Evolutionary conservation across 2,888 invertebrate species (phyloP).

Genomic region (Xestobium rufovillosum): DNA sequence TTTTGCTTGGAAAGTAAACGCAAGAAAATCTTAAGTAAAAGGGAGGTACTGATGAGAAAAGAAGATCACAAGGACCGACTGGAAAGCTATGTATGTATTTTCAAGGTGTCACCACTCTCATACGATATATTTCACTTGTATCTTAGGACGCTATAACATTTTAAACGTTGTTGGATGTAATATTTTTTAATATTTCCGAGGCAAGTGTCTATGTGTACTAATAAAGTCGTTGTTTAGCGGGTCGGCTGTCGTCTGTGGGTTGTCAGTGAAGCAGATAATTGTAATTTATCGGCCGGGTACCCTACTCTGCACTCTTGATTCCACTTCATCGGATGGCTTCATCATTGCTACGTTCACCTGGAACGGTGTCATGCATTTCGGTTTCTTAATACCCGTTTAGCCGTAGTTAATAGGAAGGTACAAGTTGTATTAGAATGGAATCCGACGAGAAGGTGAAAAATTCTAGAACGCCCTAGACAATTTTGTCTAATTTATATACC

Average conservation of each 20-base stretch:
- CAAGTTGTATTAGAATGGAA: too few relatives aligned
- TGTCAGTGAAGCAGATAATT: slow-evolving; percentile 24
- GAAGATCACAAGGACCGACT: too few relatives aligned
- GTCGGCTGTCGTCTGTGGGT: slow-evolving; percentile 17
- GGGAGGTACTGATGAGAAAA: too few relatives aligned
- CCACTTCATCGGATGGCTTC: slow-evolving; percentile 25
- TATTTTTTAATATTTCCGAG: slow-evolving; percentile 2
- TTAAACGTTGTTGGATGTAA: neutral
- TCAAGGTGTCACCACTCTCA: too few relatives aligned
- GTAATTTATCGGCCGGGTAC: slow-evolving; percentile 30
- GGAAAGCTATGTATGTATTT: too few relatives aligned
- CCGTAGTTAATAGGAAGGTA: neutral
- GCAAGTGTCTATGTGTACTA: slow-evolving; percentile 10
- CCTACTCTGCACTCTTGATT: neutral
- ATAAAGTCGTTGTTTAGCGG: slow-evolving; percentile 23
- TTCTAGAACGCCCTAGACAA: too few relatives aligned
- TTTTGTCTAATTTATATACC: too few relatives aligned
- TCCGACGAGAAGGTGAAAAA: too few relatives aligned
- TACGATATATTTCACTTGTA: too few relatives aligned
- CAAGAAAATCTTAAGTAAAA: too few relatives aligned
- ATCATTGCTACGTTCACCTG: slow-evolving; percentile 21
- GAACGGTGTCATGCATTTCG: slow-evolving; percentile 15
- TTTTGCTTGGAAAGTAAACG: too few relatives aligned
- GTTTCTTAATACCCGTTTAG: neutral
- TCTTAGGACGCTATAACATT: neutral